Conservation (phyloP, 2,113 vertebrate genomes). For the Notothenia rossii region DNA sequence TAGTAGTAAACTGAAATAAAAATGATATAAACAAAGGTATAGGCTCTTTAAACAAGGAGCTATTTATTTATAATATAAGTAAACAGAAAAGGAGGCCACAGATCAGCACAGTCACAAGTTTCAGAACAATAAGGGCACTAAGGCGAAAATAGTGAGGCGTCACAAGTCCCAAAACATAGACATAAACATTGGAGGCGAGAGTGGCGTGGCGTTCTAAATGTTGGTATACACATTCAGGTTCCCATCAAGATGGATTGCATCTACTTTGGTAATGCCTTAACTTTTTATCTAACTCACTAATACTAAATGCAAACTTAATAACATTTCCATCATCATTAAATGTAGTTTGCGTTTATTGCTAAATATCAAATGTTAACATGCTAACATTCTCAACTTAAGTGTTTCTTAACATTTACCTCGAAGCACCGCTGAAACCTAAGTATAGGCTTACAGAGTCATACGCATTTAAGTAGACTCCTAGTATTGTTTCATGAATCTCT, state of each 20-base stretch:
- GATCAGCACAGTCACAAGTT: no score
- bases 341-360: not conserved
- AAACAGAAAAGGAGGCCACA: no score
- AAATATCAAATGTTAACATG: not conserved
- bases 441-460: not conserved
- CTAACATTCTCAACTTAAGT: not conserved
- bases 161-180: no score
- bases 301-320: not conserved
- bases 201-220: no score
- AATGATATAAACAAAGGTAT: no score
- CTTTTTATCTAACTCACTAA: not conserved
- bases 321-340: not conserved
- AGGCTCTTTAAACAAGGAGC: no score
- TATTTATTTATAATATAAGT: no score
- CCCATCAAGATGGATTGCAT: not conserved
- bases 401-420: not conserved
- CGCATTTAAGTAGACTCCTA: not conserved
- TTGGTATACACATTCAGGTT: no score
- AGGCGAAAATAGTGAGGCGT: no score
- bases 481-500: not conserved
- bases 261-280: not conserved
- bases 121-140: no score
- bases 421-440: not conserved
- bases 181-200: no score
- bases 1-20: no score